A percentile compares a stretch with the other conserved stretches of the same genome.
Evolutionary conservation across 2,888 invertebrate genomes (phyloP).

Genomic region (Nomada ruficornis): DNA sequence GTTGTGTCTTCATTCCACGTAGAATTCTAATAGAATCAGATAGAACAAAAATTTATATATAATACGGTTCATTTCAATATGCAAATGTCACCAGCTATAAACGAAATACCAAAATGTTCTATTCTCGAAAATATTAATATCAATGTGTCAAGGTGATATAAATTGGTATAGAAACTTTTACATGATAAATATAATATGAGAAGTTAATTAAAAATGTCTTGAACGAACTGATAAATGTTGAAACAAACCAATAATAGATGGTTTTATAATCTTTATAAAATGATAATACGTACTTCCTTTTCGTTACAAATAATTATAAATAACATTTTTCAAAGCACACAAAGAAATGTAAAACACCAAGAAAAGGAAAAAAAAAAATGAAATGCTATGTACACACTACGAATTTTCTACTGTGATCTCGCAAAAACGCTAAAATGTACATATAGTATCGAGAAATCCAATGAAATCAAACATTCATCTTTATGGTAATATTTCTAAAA

Average conservation of each 20-base stretch:
- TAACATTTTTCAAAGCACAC: slow-evolving; percentile 11
- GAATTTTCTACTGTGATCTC: slow-evolving; percentile 44
- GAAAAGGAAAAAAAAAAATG: background rate
- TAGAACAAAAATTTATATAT: background rate
- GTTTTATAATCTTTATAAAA: slow-evolving; percentile 20
- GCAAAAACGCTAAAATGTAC: slow-evolving; percentile 14
- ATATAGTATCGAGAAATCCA: slow-evolving; percentile 11
- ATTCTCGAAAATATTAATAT: slow-evolving; percentile 1
- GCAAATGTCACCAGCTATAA: too few relatives aligned
- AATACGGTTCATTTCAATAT: background rate
- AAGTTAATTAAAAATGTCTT: slow-evolving; percentile 2
- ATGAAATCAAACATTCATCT: slow-evolving; percentile 5
- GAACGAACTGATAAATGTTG: background rate
- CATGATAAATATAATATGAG: background rate
- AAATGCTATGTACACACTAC: slow-evolving; percentile 18
- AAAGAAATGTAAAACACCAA: background rate
- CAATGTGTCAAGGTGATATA: background rate
- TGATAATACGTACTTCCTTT: slow-evolving; percentile 18
- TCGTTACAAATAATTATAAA: slow-evolving; percentile 14
- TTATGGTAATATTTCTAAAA: slow-evolving; percentile 5
- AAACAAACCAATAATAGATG: background rate
- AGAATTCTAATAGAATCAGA: background rate
- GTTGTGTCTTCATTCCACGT: slow-evolving; percentile 26
- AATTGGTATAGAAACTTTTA: slow-evolving; percentile 10
- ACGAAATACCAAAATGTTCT: slow-evolving; percentile 2